These are phyloP conservation scores for Loriculus beryllinus DNA, from an alignment of 2,797 vertebrate species.

Conservation along the genomic window DNA sequence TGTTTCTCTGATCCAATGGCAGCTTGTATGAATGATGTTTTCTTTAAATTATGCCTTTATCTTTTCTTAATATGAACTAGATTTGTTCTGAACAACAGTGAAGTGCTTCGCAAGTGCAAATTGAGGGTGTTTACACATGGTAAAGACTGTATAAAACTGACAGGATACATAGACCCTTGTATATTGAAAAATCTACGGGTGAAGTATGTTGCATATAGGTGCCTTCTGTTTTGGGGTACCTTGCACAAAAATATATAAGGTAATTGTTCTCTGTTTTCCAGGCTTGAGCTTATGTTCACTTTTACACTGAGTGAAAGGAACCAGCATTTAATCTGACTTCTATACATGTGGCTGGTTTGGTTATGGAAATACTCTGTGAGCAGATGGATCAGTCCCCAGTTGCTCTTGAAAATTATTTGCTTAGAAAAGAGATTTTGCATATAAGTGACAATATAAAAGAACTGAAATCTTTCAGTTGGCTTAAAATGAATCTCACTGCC, in stretches of 20 bases:
- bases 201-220: neutral
- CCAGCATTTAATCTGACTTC: neutral
- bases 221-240: neutral
- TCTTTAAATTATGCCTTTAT: neutral
- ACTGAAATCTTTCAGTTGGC: neutral
- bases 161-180: neutral
- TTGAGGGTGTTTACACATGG: fast-evolving
- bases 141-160: neutral
- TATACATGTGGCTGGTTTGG: fast-evolving
- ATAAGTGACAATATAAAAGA: neutral
- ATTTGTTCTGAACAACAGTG: neutral
- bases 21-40: neutral
- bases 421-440: neutral
- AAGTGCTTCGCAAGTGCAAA: neutral
- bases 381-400: neutral
- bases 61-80: neutral
- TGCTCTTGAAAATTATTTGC: neutral
- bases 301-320: neutral
- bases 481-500: neutral
- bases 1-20: neutral
- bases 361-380: neutral
- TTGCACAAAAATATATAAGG: neutral
- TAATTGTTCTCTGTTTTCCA: neutral
- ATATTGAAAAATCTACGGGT: neutral
- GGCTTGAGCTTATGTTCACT: neutral